Percentiles rank a stretch among this genome's conserved stretches.
These are phyloP conservation scores for Lycaon pictus DNA, from an alignment of 2,113 vertebrate species.

Conservation along the genomic window DNA sequence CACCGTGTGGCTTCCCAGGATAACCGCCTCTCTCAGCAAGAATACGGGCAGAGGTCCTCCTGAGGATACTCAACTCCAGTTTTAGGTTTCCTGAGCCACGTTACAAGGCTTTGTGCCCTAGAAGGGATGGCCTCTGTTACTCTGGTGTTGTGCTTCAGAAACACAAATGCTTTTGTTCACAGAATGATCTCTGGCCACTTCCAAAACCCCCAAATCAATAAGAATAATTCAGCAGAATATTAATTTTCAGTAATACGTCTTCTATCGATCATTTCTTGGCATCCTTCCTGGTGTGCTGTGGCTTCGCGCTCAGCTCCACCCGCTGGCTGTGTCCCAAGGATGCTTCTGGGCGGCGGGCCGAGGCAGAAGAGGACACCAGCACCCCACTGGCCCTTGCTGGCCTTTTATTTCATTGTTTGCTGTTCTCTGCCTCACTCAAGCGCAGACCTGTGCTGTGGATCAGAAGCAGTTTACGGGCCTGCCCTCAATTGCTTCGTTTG, in stretches of 20 bases:
- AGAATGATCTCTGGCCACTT: slow-evolving; percentile 26
- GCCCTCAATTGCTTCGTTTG: slow-evolving; percentile 35
- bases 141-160: slow-evolving; percentile 3
- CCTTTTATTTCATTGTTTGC: neutral
- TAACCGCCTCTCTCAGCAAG: neutral
- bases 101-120: neutral
- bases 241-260: slow-evolving; percentile 41
- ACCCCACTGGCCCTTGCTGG: accelerated
- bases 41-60: neutral
- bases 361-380: neutral
- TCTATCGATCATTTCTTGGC: neutral
- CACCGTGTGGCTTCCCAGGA: neutral
- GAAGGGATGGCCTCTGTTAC: slow-evolving; percentile 12
- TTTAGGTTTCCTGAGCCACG: neutral
- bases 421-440: neutral
- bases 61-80: neutral
- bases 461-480: neutral
- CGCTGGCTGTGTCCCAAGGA: neutral
- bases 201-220: slow-evolving; percentile 41
- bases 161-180: neutral
- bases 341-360: accelerated
- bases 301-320: neutral
- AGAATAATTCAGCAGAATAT: slow-evolving; percentile 63
- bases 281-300: neutral
- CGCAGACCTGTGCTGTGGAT: neutral